Percentiles rank a stretch among this genome's conserved stretches.
phyloP scores from a whole-genome alignment of 2,888 invertebrate species.

The Synergus japonicus region DNA sequence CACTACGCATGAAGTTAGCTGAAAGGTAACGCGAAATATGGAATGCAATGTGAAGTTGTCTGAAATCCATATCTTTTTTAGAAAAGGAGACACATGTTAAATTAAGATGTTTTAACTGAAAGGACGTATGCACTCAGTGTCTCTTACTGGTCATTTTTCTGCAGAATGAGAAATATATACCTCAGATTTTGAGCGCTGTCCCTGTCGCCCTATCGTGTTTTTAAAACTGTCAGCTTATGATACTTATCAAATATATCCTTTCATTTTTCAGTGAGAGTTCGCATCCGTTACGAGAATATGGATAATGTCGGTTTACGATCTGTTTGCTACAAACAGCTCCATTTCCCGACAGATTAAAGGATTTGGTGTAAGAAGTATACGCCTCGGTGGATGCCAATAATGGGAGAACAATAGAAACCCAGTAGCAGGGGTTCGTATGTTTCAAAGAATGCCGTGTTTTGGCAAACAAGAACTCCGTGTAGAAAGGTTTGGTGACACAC shows the following conservation, averaged over 20 bases:
- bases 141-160: too few species aligned
- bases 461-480: slow-evolving; percentile 57
- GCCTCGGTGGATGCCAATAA: slow-evolving; percentile 70
- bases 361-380: slow-evolving; percentile 73
- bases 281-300: slow-evolving; percentile 33
- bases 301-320: slow-evolving; percentile 52
- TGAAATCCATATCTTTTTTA: too few species aligned
- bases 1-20: too few species aligned
- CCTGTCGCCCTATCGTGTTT: background rate
- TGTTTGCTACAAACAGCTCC: slow-evolving; percentile 74
- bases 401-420: slow-evolving; percentile 71
- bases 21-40: too few species aligned
- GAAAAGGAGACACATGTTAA: too few species aligned
- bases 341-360: slow-evolving; percentile 73
- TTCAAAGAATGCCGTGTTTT: slow-evolving; percentile 62
- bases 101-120: too few species aligned
- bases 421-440: slow-evolving; percentile 52
- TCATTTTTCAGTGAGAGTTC: background rate
- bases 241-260: slow-evolving; percentile 22
- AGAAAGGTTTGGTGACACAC: slow-evolving; percentile 47
- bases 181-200: background rate
- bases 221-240: background rate
- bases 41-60: too few species aligned
- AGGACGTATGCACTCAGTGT: too few species aligned
- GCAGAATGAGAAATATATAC: too few species aligned